A percentile compares a stretch with the other conserved stretches of the same genome.
Evolutionary conservation across 2,888 invertebrate species (phyloP).

Genomic region (Masnerella sp.): DNA sequence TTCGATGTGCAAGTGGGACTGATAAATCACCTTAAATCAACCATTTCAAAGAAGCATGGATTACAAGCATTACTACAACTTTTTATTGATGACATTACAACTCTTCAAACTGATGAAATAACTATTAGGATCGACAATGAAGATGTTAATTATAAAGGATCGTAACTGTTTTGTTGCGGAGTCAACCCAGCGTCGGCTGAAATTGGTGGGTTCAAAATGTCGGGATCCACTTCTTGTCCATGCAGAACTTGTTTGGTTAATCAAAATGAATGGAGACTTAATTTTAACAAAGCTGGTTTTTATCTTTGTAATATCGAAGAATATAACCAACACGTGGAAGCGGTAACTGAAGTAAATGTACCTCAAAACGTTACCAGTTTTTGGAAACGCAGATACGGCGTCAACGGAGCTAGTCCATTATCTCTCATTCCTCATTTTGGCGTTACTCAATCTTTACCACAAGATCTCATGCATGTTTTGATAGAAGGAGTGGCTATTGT

Average conservation of each 20-base stretch:
- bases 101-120: slow-evolving; percentile 47
- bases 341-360: no score
- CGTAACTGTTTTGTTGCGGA: slow-evolving; percentile 55
- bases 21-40: no score
- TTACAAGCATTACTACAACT: slow-evolving; percentile 34
- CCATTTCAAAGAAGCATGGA: slow-evolving; percentile 35
- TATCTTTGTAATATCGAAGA: background rate
- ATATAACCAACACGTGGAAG: no score
- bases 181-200: slow-evolving; percentile 60
- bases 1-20: no score
- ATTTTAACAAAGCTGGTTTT: slow-evolving; percentile 21
- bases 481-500: background rate
- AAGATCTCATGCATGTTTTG: background rate
- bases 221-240: slow-evolving; percentile 57
- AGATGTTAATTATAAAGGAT: slow-evolving; percentile 54
- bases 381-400: background rate
- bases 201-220: slow-evolving; percentile 61
- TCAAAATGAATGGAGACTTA: slow-evolving; percentile 8
- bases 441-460: background rate
- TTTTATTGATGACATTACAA: slow-evolving; percentile 49
- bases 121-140: slow-evolving; percentile 18
- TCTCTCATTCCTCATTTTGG: background rate
- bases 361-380: background rate
- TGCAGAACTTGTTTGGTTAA: slow-evolving; percentile 47
- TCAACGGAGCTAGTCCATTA: background rate